Evolutionary conservation across 2,797 vertebrate species (phyloP), one percentile per base, ranked within the genome.

Genomic region (Gymnopithys bicolor): DNA sequence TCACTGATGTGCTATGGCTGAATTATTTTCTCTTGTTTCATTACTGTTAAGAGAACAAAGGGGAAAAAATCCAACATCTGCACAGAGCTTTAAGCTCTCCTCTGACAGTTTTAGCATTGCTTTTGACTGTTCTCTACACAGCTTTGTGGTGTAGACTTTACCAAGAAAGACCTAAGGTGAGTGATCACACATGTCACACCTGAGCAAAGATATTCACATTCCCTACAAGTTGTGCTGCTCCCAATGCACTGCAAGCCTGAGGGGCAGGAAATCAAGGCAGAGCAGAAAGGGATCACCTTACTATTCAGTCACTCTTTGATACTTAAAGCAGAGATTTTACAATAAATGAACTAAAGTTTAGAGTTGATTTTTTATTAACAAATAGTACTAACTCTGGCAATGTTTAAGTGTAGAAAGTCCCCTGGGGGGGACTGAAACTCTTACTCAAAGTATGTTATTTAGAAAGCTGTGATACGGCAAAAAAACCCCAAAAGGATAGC

Each of bases 1-100:
- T 93, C 62, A 78, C 18, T 66, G 58, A 80, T 87, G 25, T 45
- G 37, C 84, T 43, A 71, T 3, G 17, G 51, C 64, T 95, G 30
- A 90, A 89, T 84, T 70, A 33, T 84, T 87, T 95, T 49, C 33
- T 69, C 33, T 69, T 37, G 4, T 87, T 92, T 93, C 25, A 67
- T 53, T 83, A 79, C 63, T 83, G 22, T 49, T 93, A 83, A 30
- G 53, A 91, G 53, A 95, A 96, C 60, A 97, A 93, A 92, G 64
- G 24, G 37, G 19, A 1, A 69, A 90, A 90, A 93, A 86, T 15
- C 39, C 62, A 94, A 76, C 78, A 90, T 93, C 39, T 90, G 67
- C 56, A 73, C 39, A 77, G 84, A 87, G 33, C 46, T 94, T 85
- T 68, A 85, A 68, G 53, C n/a, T 91, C 35, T 90, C 25, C 45